phyloP scores from a whole-genome alignment of 2,113 vertebrate species.

The Pavo muticus region DNA sequence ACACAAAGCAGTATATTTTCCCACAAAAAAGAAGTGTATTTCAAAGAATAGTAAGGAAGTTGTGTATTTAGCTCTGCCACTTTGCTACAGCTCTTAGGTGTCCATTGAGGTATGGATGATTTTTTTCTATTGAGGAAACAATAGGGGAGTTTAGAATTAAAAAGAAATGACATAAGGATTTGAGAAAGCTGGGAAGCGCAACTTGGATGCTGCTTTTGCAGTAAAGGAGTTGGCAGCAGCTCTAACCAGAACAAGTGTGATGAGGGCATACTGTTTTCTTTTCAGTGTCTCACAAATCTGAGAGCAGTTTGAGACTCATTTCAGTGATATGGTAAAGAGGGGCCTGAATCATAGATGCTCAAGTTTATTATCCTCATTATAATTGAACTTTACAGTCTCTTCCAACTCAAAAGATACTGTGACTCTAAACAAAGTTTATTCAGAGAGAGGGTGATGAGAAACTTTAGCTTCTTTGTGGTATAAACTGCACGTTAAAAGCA shows the following conservation, averaged over 20 bases:
- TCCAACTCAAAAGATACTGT: neutral
- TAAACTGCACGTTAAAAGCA: accelerated
- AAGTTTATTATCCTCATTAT: neutral
- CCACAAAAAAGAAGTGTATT: neutral
- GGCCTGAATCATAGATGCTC: accelerated
- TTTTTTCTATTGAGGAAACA: neutral
- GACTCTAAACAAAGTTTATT: neutral
- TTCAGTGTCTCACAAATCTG: accelerated
- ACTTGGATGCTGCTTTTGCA: accelerated
- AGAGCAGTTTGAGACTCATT: neutral
- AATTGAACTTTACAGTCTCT: neutral
- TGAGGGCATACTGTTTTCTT: accelerated
- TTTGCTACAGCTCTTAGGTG: neutral
- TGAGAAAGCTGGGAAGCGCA: neutral
- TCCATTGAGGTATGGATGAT: neutral
- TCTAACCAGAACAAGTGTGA: accelerated
- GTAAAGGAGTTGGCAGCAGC: neutral
- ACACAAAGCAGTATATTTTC: neutral
- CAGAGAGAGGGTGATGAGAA: neutral
- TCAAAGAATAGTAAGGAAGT: neutral
- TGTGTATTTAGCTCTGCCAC: neutral
- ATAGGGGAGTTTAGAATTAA: neutral
- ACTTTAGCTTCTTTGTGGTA: neutral
- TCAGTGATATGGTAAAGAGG: neutral
- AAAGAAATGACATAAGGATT: neutral